Percentiles rank a stretch among this genome's conserved stretches.
Conservation (phyloP, 2,113 vertebrate genomes). For the Callionymus lyra region DNA sequence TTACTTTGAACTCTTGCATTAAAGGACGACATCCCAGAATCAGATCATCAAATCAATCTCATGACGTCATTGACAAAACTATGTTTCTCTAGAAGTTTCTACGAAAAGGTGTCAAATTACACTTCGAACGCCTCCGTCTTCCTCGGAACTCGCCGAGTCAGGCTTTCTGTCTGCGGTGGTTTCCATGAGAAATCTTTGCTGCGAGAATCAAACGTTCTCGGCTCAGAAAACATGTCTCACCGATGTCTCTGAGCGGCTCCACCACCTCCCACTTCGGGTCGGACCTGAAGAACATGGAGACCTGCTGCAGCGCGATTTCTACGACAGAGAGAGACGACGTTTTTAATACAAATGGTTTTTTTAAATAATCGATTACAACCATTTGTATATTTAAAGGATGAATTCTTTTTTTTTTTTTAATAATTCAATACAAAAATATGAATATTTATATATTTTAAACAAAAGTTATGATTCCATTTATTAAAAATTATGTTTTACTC, state of each 20-base stretch:
- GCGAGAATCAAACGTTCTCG: too few species aligned
- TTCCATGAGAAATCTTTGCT: too few species aligned
- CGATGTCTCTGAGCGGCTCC: conserved; percentile 90
- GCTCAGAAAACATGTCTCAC: conserved; percentile 60
- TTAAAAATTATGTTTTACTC: too few species aligned
- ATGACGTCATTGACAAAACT: too few species aligned
- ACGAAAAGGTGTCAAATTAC: neutral
- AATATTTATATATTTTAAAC: too few species aligned
- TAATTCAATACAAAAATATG: neutral
- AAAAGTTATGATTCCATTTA: too few species aligned
- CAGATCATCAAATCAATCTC: too few species aligned
- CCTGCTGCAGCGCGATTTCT: conserved; percentile 97
- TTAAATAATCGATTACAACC: neutral
- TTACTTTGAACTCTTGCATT: too few species aligned
- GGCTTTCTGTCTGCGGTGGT: too few species aligned
- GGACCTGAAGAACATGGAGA: conserved; percentile 98
- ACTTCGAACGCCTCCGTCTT: too few species aligned
- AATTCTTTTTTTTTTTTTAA: neutral
- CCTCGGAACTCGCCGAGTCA: too few species aligned
- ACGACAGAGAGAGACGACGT: conserved; percentile 3
- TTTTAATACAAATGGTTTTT: neutral
- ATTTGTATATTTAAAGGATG: neutral
- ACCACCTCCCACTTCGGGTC: conserved; percentile 94
- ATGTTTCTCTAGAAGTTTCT: neutral
- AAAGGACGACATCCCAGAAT: too few species aligned